phyloP scores from a whole-genome alignment of 2,113 vertebrate genomes.

The Panthera tigris region DNA sequence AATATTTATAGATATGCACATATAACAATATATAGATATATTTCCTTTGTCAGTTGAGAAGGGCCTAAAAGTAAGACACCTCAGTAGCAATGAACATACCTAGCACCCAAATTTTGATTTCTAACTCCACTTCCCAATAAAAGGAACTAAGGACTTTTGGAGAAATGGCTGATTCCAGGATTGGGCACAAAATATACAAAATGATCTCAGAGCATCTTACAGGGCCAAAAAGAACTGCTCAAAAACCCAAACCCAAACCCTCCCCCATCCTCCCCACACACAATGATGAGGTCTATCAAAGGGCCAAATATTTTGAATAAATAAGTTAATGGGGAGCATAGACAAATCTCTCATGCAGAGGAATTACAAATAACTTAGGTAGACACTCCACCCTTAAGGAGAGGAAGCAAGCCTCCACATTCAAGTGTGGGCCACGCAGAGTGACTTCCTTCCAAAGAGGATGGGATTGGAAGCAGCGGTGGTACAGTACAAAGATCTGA shows the following conservation, averaged over 20 bases:
- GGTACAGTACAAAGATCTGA: background rate
- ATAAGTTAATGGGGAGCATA: background rate
- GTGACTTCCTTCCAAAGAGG: background rate
- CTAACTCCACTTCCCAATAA: background rate
- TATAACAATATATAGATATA: background rate
- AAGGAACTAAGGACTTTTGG: background rate
- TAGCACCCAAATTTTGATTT: slow-evolving; percentile 26
- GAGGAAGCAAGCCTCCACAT: background rate
- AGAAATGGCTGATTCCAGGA: slow-evolving; percentile 2
- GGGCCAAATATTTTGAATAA: background rate
- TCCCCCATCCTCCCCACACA: background rate
- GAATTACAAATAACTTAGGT: background rate
- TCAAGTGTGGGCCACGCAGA: background rate
- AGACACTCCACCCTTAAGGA: background rate
- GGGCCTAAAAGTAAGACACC: background rate
- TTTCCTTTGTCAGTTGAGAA: slow-evolving; percentile 1
- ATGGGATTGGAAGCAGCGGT: background rate
- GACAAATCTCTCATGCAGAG: background rate
- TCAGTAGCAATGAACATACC: background rate
- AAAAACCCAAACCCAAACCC: background rate
- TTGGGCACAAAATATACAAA: background rate
- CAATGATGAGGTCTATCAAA: background rate
- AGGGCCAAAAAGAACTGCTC: background rate
- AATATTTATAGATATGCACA: background rate
- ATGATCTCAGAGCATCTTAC: background rate